Evolutionary conservation across 2,888 invertebrate genomes (phyloP), one percentile per base, ranked within the genome.

Genomic region (Cephus spinipes): DNA sequence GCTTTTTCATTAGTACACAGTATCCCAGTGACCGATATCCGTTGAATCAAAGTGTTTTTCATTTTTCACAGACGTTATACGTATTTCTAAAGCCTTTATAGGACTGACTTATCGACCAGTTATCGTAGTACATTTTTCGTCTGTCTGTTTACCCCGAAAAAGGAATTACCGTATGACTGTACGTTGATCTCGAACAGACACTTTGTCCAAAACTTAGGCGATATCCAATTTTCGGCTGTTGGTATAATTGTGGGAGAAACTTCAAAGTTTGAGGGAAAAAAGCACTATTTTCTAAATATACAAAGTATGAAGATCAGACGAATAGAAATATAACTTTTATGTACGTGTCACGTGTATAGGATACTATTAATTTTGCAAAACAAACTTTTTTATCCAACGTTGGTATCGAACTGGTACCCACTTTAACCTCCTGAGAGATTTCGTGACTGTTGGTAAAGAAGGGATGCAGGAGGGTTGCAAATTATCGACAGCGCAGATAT

Each of bases 371-470:
- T 55, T 55, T 55, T 55, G 2, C 23, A 55, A 23, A 55, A 55
- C 23, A 55, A 9, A 2, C 6, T 55, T 2, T 15, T 6, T 40
- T 55, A 55, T 55, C 40, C 15, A 55, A 55, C 40, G 23, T 55
- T 23, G 23, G 40, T 55, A 55, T 6, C 9, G 9, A 55, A 55
- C 23, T 40, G 4, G 6, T 40, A 4, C 4, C 40, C 40, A 4
- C 23, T 55, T 23, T 55, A 55, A 55, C 40, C 40, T 55, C 6
- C 23, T 23, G 40, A 55, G 40, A 55, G 15, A 55, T 55, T 55
- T 55, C 2, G 12, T 73, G 31, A 73, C 77, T 40, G 77, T 33
- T 32, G 77, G 77, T 77, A 77, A 77, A 15, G 77, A 74, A 77
- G 77, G 75, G 69, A 75, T 15, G 73, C 36, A 40, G 12, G 1